phyloP scores from a whole-genome alignment of 2,888 invertebrate species.

The Cataglyphis livida region DNA sequence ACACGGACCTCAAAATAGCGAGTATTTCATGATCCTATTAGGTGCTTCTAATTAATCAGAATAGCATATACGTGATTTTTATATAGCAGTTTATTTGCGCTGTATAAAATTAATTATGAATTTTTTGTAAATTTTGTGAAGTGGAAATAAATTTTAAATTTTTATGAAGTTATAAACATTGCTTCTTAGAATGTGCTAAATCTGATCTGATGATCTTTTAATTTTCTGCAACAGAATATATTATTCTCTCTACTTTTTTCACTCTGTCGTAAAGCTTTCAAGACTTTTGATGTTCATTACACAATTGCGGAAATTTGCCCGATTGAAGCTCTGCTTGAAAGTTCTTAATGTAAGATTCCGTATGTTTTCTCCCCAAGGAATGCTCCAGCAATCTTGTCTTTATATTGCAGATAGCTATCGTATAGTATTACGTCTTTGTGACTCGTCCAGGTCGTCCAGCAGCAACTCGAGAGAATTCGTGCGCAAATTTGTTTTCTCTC shows the following conservation, averaged over 20 bases:
- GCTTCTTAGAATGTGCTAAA: neutral
- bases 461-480: neutral
- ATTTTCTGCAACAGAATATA: neutral
- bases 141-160: neutral
- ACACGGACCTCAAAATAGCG: conserved; percentile 1
- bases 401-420: conserved; percentile 30
- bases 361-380: conserved; percentile 36
- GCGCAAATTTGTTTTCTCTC: conserved; percentile 53
- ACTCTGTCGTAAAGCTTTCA: neutral
- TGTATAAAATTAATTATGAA: neutral
- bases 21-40: neutral
- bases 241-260: neutral
- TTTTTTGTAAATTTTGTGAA: neutral
- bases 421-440: conserved; percentile 39
- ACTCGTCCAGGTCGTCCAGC: neutral
- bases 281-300: neutral
- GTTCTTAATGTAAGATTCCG: conserved; percentile 24
- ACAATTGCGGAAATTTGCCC: neutral
- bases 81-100: neutral
- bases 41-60: neutral
- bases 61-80: neutral
- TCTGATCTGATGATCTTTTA: neutral
- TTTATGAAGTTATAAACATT: neutral
- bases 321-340: neutral
- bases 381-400: conserved; percentile 29